Conservation (phyloP, 2,113 vertebrate species). For the Tupaia tana region DNA sequence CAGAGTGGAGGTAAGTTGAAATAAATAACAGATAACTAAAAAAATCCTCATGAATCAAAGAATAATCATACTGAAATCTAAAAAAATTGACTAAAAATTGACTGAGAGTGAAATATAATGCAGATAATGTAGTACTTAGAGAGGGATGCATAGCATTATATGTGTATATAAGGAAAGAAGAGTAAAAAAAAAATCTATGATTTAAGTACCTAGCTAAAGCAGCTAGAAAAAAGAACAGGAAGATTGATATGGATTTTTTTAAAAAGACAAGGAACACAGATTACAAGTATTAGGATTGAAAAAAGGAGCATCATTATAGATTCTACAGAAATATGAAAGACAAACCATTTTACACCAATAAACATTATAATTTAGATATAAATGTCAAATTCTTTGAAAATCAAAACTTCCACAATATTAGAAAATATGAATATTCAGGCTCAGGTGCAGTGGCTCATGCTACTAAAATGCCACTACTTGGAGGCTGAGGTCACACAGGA, state of each 20-base stretch:
- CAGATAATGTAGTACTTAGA: background rate
- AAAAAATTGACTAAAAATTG: background rate
- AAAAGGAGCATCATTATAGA: background rate
- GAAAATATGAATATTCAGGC: background rate
- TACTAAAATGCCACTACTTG: no score
- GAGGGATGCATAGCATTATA: background rate
- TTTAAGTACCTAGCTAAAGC: background rate
- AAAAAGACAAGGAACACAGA: background rate
- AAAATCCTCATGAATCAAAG: background rate
- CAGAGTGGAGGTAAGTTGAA: background rate
- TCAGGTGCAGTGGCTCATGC: no score
- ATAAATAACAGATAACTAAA: background rate
- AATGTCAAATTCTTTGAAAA: constrained; percentile 11
- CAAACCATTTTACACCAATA: background rate
- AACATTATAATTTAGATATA: background rate
- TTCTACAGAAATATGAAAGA: background rate
- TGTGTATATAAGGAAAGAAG: background rate
- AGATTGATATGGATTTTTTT: background rate
- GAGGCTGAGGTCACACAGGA: no score
- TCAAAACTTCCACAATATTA: background rate
- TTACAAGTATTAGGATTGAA: background rate
- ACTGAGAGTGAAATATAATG: background rate
- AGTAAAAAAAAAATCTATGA: background rate
- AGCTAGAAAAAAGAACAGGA: background rate
- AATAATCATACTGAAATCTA: background rate